phyloP scores from a whole-genome alignment of 2,113 vertebrate genomes.

The Eclectus roratus region DNA sequence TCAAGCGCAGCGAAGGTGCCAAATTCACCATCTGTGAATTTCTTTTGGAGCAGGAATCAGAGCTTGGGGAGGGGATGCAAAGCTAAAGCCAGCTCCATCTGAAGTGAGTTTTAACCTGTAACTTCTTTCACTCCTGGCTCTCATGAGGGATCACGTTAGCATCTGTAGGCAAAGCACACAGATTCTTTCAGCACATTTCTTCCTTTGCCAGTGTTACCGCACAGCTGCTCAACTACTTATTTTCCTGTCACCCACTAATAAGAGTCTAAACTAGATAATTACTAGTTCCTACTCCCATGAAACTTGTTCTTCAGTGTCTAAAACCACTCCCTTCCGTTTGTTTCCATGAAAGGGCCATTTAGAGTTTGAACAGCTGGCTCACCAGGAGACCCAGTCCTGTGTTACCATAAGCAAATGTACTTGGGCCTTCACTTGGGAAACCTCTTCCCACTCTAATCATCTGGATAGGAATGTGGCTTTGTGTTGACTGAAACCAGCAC shows the following conservation, averaged over 20 bases:
- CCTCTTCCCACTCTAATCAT: not conserved
- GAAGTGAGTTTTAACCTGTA: not conserved
- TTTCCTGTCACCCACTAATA: slow-evolving; percentile 30
- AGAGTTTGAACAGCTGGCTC: slow-evolving; percentile 4
- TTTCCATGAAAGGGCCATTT: not conserved
- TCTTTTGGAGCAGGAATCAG: not conserved
- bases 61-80: not conserved
- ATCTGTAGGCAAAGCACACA: not conserved
- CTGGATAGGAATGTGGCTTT: accelerated
- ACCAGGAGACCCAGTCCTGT: not conserved
- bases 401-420: not conserved
- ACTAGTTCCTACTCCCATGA: not conserved
- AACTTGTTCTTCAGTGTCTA: slow-evolving; percentile 14
- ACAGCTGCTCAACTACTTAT: slow-evolving; percentile 46
- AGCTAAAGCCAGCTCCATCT: not conserved
- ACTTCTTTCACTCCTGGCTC: not conserved
- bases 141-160: not conserved
- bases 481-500: not conserved
- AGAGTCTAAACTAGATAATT: slow-evolving; percentile 13
- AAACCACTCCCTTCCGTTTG: not conserved
- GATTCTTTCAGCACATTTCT: slow-evolving; percentile 17
- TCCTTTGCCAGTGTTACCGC: not conserved
- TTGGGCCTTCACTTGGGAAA: not conserved
- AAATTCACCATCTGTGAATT: not conserved
- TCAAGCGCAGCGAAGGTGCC: not conserved